phyloP scores from a whole-genome alignment of 2,113 vertebrate genomes.

The Seriola dumerili region DNA sequence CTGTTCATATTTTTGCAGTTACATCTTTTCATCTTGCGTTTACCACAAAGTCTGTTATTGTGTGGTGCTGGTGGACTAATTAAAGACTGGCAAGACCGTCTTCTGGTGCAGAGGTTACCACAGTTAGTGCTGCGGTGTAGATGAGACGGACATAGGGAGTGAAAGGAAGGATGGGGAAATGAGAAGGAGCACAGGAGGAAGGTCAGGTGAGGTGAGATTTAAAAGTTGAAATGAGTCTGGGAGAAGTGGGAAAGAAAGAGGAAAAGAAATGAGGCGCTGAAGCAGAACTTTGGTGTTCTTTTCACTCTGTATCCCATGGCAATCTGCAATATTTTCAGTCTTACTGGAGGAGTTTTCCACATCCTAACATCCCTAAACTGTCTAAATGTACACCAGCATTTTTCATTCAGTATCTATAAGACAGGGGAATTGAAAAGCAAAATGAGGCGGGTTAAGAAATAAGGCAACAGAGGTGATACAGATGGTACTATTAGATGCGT shows the following conservation, averaged over 20 bases:
- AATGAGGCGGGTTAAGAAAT: not conserved
- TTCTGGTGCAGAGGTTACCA: constrained; percentile 16
- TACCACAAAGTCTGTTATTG: constrained; percentile 44
- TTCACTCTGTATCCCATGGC: constrained; percentile 28
- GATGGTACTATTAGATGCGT: not conserved
- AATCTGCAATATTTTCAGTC: constrained; percentile 23
- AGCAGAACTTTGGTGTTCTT: constrained; percentile 33
- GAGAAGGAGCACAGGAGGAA: constrained; percentile 19
- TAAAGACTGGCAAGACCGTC: constrained; percentile 25
- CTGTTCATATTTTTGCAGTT: constrained; percentile 21
- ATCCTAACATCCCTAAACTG: constrained; percentile 1
- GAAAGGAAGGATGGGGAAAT: constrained; percentile 10
- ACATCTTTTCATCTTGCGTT: constrained; percentile 46
- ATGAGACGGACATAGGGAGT: constrained; percentile 33
- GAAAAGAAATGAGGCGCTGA: constrained; percentile 19
- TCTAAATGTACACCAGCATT: not conserved
- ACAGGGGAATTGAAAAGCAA: not conserved
- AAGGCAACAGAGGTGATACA: not conserved
- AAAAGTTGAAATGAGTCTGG: constrained; percentile 15
- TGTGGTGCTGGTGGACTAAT: constrained; percentile 41
- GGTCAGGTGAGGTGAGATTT: constrained; percentile 50
- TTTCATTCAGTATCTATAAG: constrained; percentile 17
- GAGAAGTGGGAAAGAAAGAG: constrained; percentile 17
- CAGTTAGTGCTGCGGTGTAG: not conserved
- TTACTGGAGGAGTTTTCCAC: constrained; percentile 16